Conservation (phyloP, 1,140 invertebrate species). For the Zaprionus capensis region DNA sequence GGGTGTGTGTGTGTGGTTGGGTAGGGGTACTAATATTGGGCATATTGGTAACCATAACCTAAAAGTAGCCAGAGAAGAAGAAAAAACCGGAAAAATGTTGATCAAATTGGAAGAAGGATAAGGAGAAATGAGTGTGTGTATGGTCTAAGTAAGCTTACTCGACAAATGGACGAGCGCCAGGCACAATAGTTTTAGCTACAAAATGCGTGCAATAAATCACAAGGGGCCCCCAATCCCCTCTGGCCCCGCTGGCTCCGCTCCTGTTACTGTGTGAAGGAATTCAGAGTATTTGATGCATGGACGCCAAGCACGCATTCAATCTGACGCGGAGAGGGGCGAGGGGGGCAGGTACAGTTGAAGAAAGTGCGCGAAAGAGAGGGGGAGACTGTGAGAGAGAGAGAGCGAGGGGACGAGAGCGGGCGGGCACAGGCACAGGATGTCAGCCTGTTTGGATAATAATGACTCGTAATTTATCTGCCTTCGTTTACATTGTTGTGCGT, state of each 20-base stretch:
- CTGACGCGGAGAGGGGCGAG: conserved; percentile 13
- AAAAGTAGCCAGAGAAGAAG: conserved; percentile 63
- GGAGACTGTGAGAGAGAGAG: conserved; percentile 1
- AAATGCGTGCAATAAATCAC: conserved; percentile 47
- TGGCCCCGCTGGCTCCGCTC: background rate
- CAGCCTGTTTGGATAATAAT: conserved; percentile 79
- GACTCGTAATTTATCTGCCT: conserved; percentile 79
- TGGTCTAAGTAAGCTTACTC: conserved; percentile 5
- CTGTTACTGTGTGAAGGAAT: conserved; percentile 44
- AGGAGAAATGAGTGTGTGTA: background rate
- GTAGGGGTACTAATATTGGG: conserved; percentile 56
- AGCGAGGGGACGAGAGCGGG: background rate
- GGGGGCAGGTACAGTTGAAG: background rate
- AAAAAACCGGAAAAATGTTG: conserved; percentile 45
- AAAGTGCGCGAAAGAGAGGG: background rate
- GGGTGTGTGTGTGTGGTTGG: background rate
- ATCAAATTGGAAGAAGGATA: conserved; percentile 19
- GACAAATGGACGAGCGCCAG: conserved; percentile 14
- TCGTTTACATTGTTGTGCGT: conserved; percentile 74
- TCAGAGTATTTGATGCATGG: conserved; percentile 66
- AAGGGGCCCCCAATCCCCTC: background rate
- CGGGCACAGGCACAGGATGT: conserved; percentile 17
- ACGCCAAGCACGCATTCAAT: conserved; percentile 61
- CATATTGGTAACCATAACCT: conserved; percentile 77
- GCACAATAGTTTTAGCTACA: conserved; percentile 34